These are phyloP conservation scores for Omphaloscelis lunosa DNA, from an alignment of 2,888 invertebrate species.

Conservation along the genomic window DNA sequence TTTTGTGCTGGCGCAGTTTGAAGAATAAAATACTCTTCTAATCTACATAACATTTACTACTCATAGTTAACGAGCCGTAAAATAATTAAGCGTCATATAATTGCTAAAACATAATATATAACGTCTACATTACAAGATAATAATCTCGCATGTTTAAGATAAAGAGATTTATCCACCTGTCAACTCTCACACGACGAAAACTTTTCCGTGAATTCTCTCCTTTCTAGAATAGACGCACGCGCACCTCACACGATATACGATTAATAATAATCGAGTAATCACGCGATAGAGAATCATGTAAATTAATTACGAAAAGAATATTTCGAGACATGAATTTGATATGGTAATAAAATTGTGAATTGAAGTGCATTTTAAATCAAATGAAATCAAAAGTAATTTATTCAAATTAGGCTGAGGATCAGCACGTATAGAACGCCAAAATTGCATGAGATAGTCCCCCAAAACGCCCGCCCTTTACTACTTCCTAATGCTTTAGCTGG, in stretches of 20 bases:
- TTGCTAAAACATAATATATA: conserved; percentile 41
- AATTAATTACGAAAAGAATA: conserved; percentile 45
- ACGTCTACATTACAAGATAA: conserved; percentile 52
- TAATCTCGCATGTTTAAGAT: conserved; percentile 65
- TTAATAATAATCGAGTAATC: conserved; percentile 53
- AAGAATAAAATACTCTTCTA: background rate
- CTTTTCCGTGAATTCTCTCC: conserved; percentile 61
- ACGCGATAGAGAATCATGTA: conserved; percentile 53
- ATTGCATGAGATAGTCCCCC: background rate
- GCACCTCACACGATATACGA: conserved; percentile 54
- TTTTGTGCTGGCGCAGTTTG: background rate
- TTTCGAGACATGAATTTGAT: conserved; percentile 39
- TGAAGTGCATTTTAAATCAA: background rate
- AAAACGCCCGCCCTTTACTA: background rate
- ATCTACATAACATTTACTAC: conserved; percentile 30
- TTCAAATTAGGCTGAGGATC: background rate
- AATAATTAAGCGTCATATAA: conserved; percentile 53
- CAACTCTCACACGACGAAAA: conserved; percentile 60
- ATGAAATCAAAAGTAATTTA: background rate
- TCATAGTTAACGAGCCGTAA: conserved; percentile 15
- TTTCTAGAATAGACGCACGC: conserved; percentile 51
- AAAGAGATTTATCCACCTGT: conserved; percentile 66
- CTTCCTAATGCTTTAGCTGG: background rate
- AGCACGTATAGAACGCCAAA: background rate
- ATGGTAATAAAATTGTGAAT: conserved; percentile 16